Evolutionary conservation across 2,113 vertebrate species (phyloP), one percentile per base, ranked within the genome.

Genomic region (Lepus americanus): DNA sequence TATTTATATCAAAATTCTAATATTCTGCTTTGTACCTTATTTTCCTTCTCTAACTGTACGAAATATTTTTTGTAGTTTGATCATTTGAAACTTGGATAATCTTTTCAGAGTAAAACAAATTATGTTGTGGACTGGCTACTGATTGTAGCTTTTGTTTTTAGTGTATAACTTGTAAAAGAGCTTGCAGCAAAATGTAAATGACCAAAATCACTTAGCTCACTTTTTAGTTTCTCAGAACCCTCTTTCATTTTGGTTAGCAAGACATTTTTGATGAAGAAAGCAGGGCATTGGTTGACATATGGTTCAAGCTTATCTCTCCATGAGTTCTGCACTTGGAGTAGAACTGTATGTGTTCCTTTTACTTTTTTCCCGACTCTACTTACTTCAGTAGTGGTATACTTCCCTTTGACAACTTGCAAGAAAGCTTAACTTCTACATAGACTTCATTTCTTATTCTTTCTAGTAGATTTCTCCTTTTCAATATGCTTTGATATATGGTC

Each of bases 391-490:
- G 80, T 81, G 90, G 94, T 0, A 66, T 6, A 94, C 96, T 97
- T 98, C 97, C 97, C 98, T 98, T 97, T 98, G 98, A 96, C 96
- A 92, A 90, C 74, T 90, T 97, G 97, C 66, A 97, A 97, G 92
- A 97, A 98, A 97, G 87, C 84, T 97, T 97, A 97, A 94, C 97
- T 98, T 97, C 87, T 87, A 97, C 72, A 93, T 89, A 81, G 97
- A 97, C 63, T 97, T 96, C 0, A 96, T 97, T 98, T 97, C 82
- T 96, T 95, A 94, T 97, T 97, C 90, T 98, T 98, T 98, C 93
- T 94, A 95, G 89, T 88, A 97, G 89, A 94, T 82, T 96, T 96
- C 59, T 97, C 94, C 76, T 96, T 97, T 98, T 96, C 88, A 96
- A 14, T 90, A 94, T 49, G 74, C 72, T 97, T 94, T 96, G 91